phyloP scores from a whole-genome alignment of 2,888 invertebrate genomes.

The Cabera pusaria region DNA sequence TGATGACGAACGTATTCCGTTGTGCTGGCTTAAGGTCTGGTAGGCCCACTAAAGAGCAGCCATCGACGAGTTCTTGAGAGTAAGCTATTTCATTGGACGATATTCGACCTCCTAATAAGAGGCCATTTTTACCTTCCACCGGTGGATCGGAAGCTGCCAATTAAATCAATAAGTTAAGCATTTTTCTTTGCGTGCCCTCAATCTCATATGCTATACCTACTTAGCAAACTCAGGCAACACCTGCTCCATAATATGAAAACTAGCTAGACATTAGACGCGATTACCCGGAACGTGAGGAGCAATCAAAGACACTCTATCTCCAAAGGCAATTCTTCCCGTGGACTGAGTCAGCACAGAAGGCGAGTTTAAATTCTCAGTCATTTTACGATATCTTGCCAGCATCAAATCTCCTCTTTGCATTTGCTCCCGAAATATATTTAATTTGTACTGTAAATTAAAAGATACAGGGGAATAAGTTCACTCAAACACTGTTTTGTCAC shows the following conservation, averaged over 20 bases:
- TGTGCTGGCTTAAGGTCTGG: constrained; percentile 45
- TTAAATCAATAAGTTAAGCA: too few relatives aligned
- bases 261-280: too few relatives aligned
- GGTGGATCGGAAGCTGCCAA: constrained; percentile 59
- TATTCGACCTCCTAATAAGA: constrained; percentile 66
- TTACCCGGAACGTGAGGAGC: constrained; percentile 70
- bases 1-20: constrained; percentile 60
- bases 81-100: constrained; percentile 63
- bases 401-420: constrained; percentile 73
- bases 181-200: too few relatives aligned
- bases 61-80: constrained; percentile 67
- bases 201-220: too few relatives aligned
- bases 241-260: too few relatives aligned
- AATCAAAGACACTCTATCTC: constrained; percentile 58
- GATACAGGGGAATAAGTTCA: too few relatives aligned
- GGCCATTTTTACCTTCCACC: constrained; percentile 51
- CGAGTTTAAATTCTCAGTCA: constrained; percentile 63
- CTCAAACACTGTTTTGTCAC: too few relatives aligned
- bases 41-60: constrained; percentile 55
- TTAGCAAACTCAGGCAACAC: too few relatives aligned
- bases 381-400: constrained; percentile 69
- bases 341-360: constrained; percentile 63
- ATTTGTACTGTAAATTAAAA: constrained; percentile 62
- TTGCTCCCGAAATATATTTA: constrained; percentile 65
- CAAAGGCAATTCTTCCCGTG: constrained; percentile 60